Evolutionary conservation across 2,113 vertebrate species (phyloP), one percentile per base, ranked within the genome.

Genomic region (Desmodus rotundus): DNA sequence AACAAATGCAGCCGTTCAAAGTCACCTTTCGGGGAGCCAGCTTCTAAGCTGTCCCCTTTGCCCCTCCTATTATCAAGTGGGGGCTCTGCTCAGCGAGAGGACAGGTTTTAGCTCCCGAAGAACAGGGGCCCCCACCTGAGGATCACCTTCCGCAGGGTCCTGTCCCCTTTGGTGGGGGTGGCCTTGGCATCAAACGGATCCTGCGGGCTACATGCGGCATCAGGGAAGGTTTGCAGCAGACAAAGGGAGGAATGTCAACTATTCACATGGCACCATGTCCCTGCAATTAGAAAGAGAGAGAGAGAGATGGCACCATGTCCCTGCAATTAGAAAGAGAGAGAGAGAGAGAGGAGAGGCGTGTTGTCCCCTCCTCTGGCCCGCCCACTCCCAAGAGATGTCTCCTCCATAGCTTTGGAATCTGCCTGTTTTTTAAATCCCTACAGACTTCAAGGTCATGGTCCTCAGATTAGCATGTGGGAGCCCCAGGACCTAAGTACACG

Each of bases 1-100:
- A 92, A 90, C 94, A 83, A 86, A 68, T 0, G 13, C 43, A 24
- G 85, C 88, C 52, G 72, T 92, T 90, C 96, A 95, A 94, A 96
- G 96, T 94, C 96, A 94, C 96, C 96, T 93, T 90, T 63, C 24
- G 0, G 4, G 41, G 65, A 93, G 61, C 67, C 82, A 31, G 89
- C 63, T 43, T 88, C 86, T 22, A 43, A 20, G 17, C 52, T 7
- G 56, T 13, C 0, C 1, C 45, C 70, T 24, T 17, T 15, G 0
- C 41, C 74, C 33, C 87, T 80, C 72, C 78, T 65, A 2, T 36
- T 56, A 77, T 41, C 47, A 50, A 10, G 61, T 31, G n/a, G 74
- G 76, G 63, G 45, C 81, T 84, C 80, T 31, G 70, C 65, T 73
- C 56, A 36, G 70, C 1, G 0, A 65, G 56, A 36, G 0, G 7